phyloP scores from a whole-genome alignment of 2,888 invertebrate genomes.

The Diachrysia chrysitis region DNA sequence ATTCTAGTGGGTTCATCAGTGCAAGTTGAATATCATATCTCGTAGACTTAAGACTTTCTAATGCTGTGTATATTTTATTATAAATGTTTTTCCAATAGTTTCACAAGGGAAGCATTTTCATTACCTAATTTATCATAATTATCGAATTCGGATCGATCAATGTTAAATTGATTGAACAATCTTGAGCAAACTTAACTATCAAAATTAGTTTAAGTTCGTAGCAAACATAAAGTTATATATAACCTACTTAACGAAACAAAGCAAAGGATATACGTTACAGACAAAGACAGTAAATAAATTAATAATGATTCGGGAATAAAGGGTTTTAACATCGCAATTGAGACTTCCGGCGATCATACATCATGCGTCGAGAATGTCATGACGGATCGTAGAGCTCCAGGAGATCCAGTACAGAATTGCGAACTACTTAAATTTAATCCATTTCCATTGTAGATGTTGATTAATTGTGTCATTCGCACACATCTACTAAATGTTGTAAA shows the following conservation, averaged over 20 bases:
- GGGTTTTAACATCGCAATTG: slow-evolving; percentile 78
- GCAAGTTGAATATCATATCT: background rate
- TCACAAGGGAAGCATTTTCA: too few species aligned
- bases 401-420: slow-evolving; percentile 36
- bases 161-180: background rate
- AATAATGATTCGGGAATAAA: slow-evolving; percentile 69
- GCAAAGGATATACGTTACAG: slow-evolving; percentile 59
- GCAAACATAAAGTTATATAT: background rate
- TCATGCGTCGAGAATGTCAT: slow-evolving; percentile 51
- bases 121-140: background rate
- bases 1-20: background rate
- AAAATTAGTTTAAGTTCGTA: slow-evolving; percentile 36
- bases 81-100: too few species aligned
- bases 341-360: slow-evolving; percentile 72
- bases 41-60: background rate
- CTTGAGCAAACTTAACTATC: background rate
- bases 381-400: slow-evolving; percentile 40
- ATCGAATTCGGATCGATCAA: background rate
- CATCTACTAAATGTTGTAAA: slow-evolving; percentile 21
- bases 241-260: slow-evolving; percentile 44
- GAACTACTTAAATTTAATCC: slow-evolving; percentile 55
- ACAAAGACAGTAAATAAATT: slow-evolving; percentile 65
- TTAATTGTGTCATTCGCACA: slow-evolving; percentile 46
- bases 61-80: too few species aligned
- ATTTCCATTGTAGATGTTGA: slow-evolving; percentile 39